A percentile compares a stretch with the other conserved stretches of the same genome.
Evolutionary conservation across 1,140 invertebrate species (phyloP).

Genomic region (Alviniconcha marisindica): DNA sequence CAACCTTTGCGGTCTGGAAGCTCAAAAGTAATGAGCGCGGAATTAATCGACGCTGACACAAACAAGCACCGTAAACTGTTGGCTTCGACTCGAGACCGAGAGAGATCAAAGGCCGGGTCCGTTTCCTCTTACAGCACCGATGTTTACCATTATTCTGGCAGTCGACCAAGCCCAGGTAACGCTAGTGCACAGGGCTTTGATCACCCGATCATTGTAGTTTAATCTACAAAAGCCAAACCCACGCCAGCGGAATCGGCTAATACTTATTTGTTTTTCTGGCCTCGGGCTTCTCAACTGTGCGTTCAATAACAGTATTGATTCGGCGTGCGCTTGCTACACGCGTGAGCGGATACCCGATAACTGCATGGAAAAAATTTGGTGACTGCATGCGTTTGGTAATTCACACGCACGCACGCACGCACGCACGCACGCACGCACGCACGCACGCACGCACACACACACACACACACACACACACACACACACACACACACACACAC

Average conservation of each 20-base stretch:
- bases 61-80: too few species aligned
- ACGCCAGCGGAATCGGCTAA: not conserved
- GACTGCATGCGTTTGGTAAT: not conserved
- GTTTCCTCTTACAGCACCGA: too few species aligned
- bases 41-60: too few species aligned
- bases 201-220: too few species aligned
- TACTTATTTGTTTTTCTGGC: not conserved
- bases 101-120: too few species aligned
- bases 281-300: not conserved
- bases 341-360: not conserved
- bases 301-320: not conserved
- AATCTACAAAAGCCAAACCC: not conserved
- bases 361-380: not conserved
- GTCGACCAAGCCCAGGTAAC: too few species aligned
- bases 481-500: slow-evolving; percentile 3
- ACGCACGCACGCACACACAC: not conserved
- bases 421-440: not conserved
- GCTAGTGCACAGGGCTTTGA: too few species aligned
- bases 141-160: too few species aligned
- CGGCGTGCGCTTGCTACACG: not conserved
- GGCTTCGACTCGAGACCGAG: too few species aligned
- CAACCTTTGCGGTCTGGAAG: too few species aligned
- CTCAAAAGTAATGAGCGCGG: too few species aligned
- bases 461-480: not conserved
- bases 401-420: not conserved